These are phyloP conservation scores for Hirtodrosophila confusa DNA, from an alignment of 2,888 invertebrate species.

Conservation along the genomic window DNA sequence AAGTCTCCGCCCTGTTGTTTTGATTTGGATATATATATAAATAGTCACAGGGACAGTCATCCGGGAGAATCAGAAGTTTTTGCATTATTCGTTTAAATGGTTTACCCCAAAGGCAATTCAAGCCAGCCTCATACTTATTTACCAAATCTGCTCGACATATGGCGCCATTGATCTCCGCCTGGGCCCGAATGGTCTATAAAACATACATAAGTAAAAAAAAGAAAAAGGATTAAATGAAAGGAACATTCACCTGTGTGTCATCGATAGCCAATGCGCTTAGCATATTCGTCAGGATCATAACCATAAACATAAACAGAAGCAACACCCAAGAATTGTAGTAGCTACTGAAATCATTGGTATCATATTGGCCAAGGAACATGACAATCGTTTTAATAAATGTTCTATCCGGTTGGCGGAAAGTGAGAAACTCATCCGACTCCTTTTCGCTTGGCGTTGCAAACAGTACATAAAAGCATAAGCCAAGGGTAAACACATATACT, in stretches of 20 bases:
- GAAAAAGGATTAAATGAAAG: no score
- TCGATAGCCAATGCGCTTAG: slow-evolving; percentile 93
- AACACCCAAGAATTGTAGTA: slow-evolving; percentile 90
- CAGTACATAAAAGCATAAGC: slow-evolving; percentile 90
- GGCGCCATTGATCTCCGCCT: slow-evolving; percentile 91
- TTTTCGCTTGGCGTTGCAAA: slow-evolving; percentile 83
- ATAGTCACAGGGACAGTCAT: neutral
- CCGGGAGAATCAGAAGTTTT: neutral
- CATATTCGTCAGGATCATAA: slow-evolving; percentile 91
- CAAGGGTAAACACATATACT: slow-evolving; percentile 92
- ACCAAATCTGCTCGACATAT: slow-evolving; percentile 89
- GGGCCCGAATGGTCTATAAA: slow-evolving; percentile 87
- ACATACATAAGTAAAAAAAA: no score
- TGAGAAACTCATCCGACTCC: slow-evolving; percentile 84
- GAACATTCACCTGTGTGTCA: slow-evolving; percentile 87
- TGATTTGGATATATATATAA: slow-evolving; percentile 87
- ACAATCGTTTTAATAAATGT: slow-evolving; percentile 90
- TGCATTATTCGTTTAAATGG: slow-evolving; percentile 81
- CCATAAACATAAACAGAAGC: slow-evolving; percentile 91
- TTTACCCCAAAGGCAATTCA: slow-evolving; percentile 84
- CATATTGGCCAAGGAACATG: slow-evolving; percentile 93
- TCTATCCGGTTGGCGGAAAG: slow-evolving; percentile 86
- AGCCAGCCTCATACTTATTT: slow-evolving; percentile 89
- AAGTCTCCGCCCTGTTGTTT: slow-evolving; percentile 85
- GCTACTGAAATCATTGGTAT: slow-evolving; percentile 90